Percentiles rank a stretch among this genome's conserved stretches.
These are phyloP conservation scores for Dicyrtoma fusca DNA, from an alignment of 2,888 invertebrate species.

Conservation along the genomic window DNA sequence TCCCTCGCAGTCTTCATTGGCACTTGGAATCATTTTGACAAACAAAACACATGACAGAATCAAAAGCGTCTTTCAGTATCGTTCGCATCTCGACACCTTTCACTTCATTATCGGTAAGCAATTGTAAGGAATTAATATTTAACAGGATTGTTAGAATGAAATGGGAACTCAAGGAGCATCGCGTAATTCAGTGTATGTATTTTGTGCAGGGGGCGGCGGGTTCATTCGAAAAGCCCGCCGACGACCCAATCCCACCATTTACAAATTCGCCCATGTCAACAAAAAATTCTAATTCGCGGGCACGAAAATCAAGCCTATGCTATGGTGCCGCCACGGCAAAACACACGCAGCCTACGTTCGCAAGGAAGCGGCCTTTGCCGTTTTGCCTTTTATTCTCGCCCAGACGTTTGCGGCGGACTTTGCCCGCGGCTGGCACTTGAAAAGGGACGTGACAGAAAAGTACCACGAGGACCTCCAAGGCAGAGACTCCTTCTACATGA, in stretches of 20 bases:
- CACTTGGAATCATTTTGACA: constrained; percentile 2
- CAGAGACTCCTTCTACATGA: constrained; percentile 43
- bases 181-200: neutral
- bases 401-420: constrained; percentile 37
- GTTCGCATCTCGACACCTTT: neutral
- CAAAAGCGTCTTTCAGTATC: neutral
- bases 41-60: neutral
- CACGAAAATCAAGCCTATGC: neutral
- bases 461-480: constrained; percentile 41
- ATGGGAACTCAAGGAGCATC: too few relatives aligned
- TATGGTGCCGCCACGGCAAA: neutral
- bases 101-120: constrained; percentile 36
- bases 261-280: constrained; percentile 1
- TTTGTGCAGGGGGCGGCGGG: constrained; percentile 37
- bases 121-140: neutral
- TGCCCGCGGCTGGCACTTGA: constrained; percentile 32
- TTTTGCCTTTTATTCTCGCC: constrained; percentile 39
- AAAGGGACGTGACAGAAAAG: constrained; percentile 32
- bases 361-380: neutral
- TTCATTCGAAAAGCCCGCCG: constrained; percentile 4
- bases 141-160: too few relatives aligned
- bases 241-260: neutral
- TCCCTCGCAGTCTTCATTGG: constrained; percentile 1
- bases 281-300: constrained; percentile 5
- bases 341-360: neutral